Conservation (phyloP, 2,113 vertebrate species). For the Rutilus rutilus region DNA sequence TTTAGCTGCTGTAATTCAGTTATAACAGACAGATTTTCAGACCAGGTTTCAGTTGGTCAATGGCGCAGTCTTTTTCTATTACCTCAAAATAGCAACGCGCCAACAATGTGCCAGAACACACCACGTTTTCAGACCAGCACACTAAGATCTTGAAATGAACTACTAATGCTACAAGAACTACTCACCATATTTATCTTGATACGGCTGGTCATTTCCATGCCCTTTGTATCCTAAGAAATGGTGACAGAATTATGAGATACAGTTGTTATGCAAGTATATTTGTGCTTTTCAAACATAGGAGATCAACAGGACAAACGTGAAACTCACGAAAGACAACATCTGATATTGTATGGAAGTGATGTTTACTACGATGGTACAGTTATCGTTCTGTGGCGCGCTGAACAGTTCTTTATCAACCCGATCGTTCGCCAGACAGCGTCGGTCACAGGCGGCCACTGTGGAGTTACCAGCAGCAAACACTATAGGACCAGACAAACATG, state of each 20-base stretch:
- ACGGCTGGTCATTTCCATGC: conserved; percentile 60
- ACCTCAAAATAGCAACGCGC: too few species aligned
- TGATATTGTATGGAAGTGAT: conserved; percentile 67
- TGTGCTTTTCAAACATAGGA: background rate
- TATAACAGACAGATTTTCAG: too few species aligned
- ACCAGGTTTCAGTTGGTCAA: too few species aligned
- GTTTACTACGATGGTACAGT: conserved; percentile 55
- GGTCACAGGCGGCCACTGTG: conserved; percentile 52
- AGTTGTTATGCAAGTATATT: background rate
- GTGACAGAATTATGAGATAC: background rate
- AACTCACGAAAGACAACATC: conserved; percentile 72
- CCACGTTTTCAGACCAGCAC: too few species aligned
- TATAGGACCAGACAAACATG: background rate
- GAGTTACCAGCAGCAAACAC: background rate
- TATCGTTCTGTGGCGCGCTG: conserved; percentile 66
- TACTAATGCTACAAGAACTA: background rate
- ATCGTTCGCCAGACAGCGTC: conserved; percentile 68
- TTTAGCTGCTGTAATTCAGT: too few species aligned
- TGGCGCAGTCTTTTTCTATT: too few species aligned
- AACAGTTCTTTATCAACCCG: conserved; percentile 46
- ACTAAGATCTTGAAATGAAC: background rate
- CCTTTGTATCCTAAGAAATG: conserved; percentile 67
- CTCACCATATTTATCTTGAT: conserved; percentile 66
- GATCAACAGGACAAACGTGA: background rate
- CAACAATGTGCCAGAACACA: too few species aligned